Conservation (phyloP, 1,140 invertebrate species). For the Chironomus tepperi region DNA sequence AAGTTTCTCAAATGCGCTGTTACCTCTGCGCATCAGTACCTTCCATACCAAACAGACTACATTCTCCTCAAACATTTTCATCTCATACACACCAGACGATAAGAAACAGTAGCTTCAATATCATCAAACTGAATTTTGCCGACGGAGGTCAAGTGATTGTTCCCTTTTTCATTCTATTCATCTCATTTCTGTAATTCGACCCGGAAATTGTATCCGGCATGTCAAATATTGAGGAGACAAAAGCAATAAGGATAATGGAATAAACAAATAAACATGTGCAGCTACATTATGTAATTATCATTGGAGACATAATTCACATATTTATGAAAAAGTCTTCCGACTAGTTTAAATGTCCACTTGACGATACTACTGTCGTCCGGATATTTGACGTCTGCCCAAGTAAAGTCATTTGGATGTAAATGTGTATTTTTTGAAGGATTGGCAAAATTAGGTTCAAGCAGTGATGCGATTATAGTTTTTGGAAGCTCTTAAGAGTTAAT, state of each 20-base stretch:
- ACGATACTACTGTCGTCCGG: not conserved
- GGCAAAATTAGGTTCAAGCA: not conserved
- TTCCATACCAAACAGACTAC: too few species aligned
- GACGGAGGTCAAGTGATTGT: not conserved
- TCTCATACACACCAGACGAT: not conserved
- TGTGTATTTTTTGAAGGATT: too few species aligned
- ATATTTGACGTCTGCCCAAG: constrained; percentile 17
- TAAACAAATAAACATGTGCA: not conserved
- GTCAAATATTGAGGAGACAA: not conserved
- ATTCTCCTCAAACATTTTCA: not conserved
- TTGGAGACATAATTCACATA: not conserved
- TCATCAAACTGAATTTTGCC: not conserved
- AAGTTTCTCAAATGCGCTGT: too few species aligned
- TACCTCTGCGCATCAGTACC: too few species aligned
- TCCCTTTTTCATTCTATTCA: too few species aligned
- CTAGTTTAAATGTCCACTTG: constrained; percentile 19
- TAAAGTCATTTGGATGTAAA: too few species aligned
- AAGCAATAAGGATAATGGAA: not conserved
- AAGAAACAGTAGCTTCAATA: not conserved
- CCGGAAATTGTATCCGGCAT: not conserved
- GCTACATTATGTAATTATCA: not conserved
- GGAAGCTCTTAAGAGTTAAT: not conserved
- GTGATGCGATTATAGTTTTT: not conserved
- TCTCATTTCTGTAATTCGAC: not conserved
- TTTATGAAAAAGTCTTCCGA: not conserved